Evolutionary conservation across 2,888 invertebrate species (phyloP).

Genomic region (Cephus sareptanus): DNA sequence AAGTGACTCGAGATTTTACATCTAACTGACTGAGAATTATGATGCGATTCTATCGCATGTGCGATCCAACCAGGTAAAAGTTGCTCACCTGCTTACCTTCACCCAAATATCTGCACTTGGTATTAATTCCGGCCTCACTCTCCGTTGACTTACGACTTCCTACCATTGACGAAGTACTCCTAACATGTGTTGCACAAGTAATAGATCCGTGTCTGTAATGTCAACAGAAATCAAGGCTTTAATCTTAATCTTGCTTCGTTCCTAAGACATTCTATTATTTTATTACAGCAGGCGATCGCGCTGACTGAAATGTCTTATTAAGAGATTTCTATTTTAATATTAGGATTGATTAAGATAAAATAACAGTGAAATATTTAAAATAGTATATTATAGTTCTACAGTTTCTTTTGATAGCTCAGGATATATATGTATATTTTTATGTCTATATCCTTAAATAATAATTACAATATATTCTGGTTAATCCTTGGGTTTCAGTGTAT

Average conservation of each 20-base stretch:
- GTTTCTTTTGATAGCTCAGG: not conserved
- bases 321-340: not conserved
- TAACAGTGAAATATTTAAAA: not conserved
- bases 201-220: not conserved
- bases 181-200: not conserved
- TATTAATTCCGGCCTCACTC: conserved; percentile 35
- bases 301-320: not conserved
- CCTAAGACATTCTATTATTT: not conserved
- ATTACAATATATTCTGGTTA: not conserved
- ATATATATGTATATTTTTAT: not conserved
- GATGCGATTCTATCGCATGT: not conserved
- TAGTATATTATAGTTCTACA: not conserved
- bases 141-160: not conserved
- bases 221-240: not conserved
- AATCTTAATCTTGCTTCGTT: not conserved
- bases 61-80: conserved; percentile 40
- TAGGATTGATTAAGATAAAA: not conserved
- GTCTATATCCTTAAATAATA: not conserved
- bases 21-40: not conserved
- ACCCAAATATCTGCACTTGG: conserved; percentile 47
- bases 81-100: conserved; percentile 51
- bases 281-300: not conserved
- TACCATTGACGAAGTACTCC: not conserved
- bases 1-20: not conserved
- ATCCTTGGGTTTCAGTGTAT: not conserved